Evolutionary conservation across 2,888 invertebrate genomes (phyloP).

Genomic region (Tinea trinotella): DNA sequence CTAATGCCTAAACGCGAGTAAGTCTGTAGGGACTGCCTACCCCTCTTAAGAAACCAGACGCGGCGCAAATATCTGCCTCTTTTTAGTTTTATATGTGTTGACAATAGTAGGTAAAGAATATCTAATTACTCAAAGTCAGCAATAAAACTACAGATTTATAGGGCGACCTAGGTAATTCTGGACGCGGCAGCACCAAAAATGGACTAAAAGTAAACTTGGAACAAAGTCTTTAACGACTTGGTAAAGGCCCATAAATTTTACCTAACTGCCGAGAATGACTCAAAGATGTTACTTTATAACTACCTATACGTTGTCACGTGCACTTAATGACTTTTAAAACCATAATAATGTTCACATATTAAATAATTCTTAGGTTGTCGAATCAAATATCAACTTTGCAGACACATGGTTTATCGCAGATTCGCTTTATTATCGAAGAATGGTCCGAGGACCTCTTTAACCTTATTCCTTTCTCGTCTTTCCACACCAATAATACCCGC

Average conservation of each 20-base stretch:
- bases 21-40: too few relatives aligned
- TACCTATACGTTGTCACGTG: conserved; percentile 14
- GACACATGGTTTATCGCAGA: too few relatives aligned
- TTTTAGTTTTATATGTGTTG: too few relatives aligned
- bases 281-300: conserved; percentile 17
- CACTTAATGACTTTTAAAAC: conserved; percentile 13
- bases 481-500: too few relatives aligned
- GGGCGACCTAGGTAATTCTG: neutral
- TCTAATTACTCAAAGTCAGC: conserved; percentile 1
- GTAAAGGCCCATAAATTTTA: conserved; percentile 18
- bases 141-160: neutral
- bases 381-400: too few relatives aligned
- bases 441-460: too few relatives aligned
- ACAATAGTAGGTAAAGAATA: neutral
- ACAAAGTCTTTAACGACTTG: conserved; percentile 18
- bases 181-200: conserved; percentile 10
- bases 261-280: conserved; percentile 17
- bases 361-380: too few relatives aligned
- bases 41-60: too few relatives aligned
- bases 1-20: too few relatives aligned
- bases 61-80: too few relatives aligned
- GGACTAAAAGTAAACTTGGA: conserved; percentile 14
- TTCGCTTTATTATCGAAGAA: too few relatives aligned
- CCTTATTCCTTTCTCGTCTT: too few relatives aligned
- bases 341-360: conserved; percentile 1